These are phyloP conservation scores for Physella acuta DNA, from an alignment of 1,140 invertebrate species.

Conservation along the genomic window DNA sequence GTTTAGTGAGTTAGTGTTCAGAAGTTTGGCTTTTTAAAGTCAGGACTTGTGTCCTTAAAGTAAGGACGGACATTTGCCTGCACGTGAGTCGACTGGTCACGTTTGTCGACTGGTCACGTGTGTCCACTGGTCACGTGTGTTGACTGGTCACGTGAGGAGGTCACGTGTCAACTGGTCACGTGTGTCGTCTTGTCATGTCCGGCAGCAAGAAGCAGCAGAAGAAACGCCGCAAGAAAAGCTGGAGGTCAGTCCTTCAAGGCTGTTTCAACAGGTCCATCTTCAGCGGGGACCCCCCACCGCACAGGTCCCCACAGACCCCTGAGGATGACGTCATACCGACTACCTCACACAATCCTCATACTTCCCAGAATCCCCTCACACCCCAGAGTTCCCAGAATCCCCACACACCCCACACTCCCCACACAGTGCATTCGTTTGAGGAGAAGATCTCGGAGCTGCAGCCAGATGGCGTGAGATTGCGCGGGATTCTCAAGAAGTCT, in stretches of 20 bases:
- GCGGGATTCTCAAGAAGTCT: slow-evolving; percentile 25
- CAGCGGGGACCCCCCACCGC: not conserved
- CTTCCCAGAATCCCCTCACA: too few relatives aligned
- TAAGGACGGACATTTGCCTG: too few relatives aligned
- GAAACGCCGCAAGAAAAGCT: slow-evolving; percentile 15
- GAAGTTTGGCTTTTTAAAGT: too few relatives aligned
- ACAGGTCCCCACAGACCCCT: not conserved
- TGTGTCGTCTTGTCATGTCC: slow-evolving; percentile 4
- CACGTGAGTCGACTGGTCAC: too few relatives aligned
- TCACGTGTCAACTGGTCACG: too few relatives aligned
- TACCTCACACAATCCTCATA: not conserved
- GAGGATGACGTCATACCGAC: not conserved
- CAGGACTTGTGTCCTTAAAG: too few relatives aligned
- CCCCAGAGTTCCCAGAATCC: too few relatives aligned
- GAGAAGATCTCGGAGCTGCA: not conserved
- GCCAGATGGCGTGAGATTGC: not conserved
- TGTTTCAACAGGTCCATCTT: slow-evolving; percentile 13
- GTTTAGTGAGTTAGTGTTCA: too few relatives aligned
- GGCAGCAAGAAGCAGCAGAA: slow-evolving; percentile 17
- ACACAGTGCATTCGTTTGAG: not conserved
- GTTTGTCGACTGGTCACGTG: too few relatives aligned
- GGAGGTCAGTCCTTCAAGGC: slow-evolving; percentile 18
- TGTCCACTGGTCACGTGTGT: too few relatives aligned
- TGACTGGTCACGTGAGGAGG: too few relatives aligned
- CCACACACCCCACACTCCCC: not conserved